Base-by-base conservation (phyloP, 64 coral and sea anemone genomes). In the Anthopleura sola region DNA sequence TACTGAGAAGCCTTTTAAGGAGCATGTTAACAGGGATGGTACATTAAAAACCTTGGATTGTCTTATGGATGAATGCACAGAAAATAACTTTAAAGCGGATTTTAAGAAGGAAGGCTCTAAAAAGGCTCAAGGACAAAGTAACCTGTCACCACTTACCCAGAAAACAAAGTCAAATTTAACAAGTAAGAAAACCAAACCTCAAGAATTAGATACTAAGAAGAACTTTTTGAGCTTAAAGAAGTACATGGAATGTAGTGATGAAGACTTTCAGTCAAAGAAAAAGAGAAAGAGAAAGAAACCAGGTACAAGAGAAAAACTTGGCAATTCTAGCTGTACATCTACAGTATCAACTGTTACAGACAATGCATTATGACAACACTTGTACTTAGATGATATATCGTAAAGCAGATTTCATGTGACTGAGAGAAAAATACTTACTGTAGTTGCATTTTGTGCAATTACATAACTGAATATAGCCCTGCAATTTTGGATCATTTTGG, bases 211-310 rank as follows among this genome's bases (percentile, higher is more conserved):
- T 28, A n/a, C n/a, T n/a, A 32, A 17, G 26, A 71, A 71, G 16
- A 71, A 71, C 4, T 36, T 15, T 14, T 32, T 71, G 3, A 34
- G 66, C 28, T 71, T 71, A 15, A 33, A 34, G 34, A 71, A 16
- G 34, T 79, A 79, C 76, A 79, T 44, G 36, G 76, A 79, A 38
- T 44, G 76, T 44, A 79, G 36, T 48, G 76, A 79, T 46, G 20
- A 79, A 48, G 76, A 79, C 44, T 79, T 79, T 15, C 76, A 79
- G 37, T 3, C 18, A 23, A 79, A 79, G 76, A 79, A 79, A 79
- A 79, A 34, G 28, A 16, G n/a, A 71, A 71, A 71, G 15, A 34
- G 16, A 17, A 31, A 71, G 29, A 71, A 34, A 33, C 3, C 28
- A 16, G 29, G 13, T n/a, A 32, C 24, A 71, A 29, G 28, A 71